Base-by-base conservation (phyloP, 2,797 vertebrate genomes). In the Sebastes ruberrimus region DNA sequence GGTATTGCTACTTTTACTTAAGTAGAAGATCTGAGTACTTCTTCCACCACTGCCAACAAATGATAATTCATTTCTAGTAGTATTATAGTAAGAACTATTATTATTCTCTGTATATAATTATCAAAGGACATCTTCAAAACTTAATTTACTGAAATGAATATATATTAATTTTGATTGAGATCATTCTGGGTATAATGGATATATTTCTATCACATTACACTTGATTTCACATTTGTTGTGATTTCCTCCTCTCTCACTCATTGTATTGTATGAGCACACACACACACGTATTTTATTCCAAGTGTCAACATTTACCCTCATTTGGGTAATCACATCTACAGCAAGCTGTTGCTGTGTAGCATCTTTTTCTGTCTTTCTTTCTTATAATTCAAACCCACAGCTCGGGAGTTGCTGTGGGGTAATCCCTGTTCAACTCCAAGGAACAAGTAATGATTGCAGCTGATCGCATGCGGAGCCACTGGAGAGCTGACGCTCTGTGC, bases 361-460 rank as follows among this genome's bases (percentile, higher is more conserved):
- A 22, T 57, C 7, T 2, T 67, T 28, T 6, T 49, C 46, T 49
- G 46, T 49, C 46, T 49, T 74, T 56, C 2, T 10, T 32, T 76
- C 78, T 86, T 76, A 80, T 77, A 76, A 86, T 82, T 86, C 84
- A 80, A 76, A 83, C 60, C 74, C 56, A 52, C 57, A 72, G 76
- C 78, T 63, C 60, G 32, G 46, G 70, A 86, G 84, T 74, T 74
- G 81, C 81, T 74, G 63, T 77, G 56, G 68, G 70, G 71, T 83
- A 85, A 90, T 87, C 81, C 52, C 84, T 80, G 79, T 88, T 89
- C 73, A 83, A 85, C 87, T 86, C 78, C 64, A 69, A 88, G 81
- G 77, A 88, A 83, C 76, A 78, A 83, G 86, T 90, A 91, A 92
- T 88, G 81, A 93, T 90, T 88, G 90, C 74, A 10, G 83, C 83